Evolutionary conservation across 2,888 invertebrate genomes (phyloP).

Genomic region (Lasiommata megera): DNA sequence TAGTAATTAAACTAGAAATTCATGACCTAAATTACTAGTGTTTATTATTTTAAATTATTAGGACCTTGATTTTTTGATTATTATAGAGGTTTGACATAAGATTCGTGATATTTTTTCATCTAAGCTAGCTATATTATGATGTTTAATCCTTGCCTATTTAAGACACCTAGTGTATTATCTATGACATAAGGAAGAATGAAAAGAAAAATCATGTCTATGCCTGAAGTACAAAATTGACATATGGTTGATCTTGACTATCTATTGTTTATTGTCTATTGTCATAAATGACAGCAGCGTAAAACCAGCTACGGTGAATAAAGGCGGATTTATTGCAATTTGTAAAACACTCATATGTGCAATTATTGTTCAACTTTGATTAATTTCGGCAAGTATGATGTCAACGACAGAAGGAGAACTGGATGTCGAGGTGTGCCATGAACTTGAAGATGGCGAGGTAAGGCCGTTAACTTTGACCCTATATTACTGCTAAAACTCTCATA

Average conservation of each 20-base stretch:
- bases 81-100: too few relatives aligned
- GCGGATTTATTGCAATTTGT: conserved; percentile 56
- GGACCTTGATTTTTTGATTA: too few relatives aligned
- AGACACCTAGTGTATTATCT: too few relatives aligned
- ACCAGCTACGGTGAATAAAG: conserved; percentile 39
- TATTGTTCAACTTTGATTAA: conserved; percentile 39
- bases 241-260: background rate
- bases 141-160: too few relatives aligned
- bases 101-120: too few relatives aligned
- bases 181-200: too few relatives aligned
- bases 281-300: conserved; percentile 42
- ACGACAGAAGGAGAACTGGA: conserved; percentile 83
- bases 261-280: background rate
- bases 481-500: conserved; percentile 1
- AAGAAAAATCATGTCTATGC: background rate
- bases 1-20: too few relatives aligned
- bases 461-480: conserved; percentile 17
- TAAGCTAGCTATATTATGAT: too few relatives aligned
- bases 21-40: too few relatives aligned
- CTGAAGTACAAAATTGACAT: background rate
- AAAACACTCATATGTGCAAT: conserved; percentile 56
- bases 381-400: conserved; percentile 65
- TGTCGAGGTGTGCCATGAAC: conserved; percentile 81
- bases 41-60: too few relatives aligned
- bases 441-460: conserved; percentile 86